These are phyloP conservation scores for Melieria crassipennis DNA, from an alignment of 2,888 invertebrate genomes.

Conservation along the genomic window DNA sequence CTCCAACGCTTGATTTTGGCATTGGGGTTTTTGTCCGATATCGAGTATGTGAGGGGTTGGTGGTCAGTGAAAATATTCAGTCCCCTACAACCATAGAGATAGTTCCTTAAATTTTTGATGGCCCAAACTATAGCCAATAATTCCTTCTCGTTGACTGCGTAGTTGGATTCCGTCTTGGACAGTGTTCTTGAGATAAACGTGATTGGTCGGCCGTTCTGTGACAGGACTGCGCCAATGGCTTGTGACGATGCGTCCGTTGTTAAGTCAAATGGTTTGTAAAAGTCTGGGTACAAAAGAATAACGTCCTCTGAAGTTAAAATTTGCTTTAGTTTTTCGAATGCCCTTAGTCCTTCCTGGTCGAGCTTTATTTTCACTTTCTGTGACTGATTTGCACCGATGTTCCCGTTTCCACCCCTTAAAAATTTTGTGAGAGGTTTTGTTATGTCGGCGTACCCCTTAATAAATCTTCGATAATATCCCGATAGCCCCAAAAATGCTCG, in stretches of 20 bases:
- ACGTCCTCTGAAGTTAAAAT: slow-evolving; percentile 17
- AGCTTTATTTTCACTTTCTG: neutral
- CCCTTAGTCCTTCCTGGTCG: neutral
- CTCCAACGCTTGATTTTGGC: slow-evolving; percentile 6
- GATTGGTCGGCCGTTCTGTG: neutral
- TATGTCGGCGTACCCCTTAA: slow-evolving; percentile 2
- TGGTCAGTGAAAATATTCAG: too few species aligned
- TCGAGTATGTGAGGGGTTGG: too few species aligned
- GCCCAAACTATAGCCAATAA: too few species aligned
- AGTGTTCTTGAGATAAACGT: neutral
- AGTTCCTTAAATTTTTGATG: too few species aligned
- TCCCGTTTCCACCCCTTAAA: slow-evolving; percentile 4
- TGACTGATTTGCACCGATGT: slow-evolving; percentile 4
- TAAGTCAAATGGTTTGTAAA: neutral
- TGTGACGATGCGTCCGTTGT: slow-evolving; percentile 20
- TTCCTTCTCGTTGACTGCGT: too few species aligned
- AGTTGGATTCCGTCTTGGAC: too few species aligned
- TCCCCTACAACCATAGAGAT: too few species aligned
- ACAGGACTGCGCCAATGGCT: neutral
- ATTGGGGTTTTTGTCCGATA: neutral
- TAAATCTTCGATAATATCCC: slow-evolving; percentile 4
- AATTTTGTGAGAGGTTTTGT: slow-evolving; percentile 3
- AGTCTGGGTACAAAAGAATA: neutral
- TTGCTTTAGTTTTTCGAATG: slow-evolving; percentile 11
- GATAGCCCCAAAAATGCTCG: slow-evolving; percentile 6